Evolutionary conservation across 2,113 vertebrate genomes (phyloP).

Genomic region (Ictidomys tridecemlineatus): DNA sequence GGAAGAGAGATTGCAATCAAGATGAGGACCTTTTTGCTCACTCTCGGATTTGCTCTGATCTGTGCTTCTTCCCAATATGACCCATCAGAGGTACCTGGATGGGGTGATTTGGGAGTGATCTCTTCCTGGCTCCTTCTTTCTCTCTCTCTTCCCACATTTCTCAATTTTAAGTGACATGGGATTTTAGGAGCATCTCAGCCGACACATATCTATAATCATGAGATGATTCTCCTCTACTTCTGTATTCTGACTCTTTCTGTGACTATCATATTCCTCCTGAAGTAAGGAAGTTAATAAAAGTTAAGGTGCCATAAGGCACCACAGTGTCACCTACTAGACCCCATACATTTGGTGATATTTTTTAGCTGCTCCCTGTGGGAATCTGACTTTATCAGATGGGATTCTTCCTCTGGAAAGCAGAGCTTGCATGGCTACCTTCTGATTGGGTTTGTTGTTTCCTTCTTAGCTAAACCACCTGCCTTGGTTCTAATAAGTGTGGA

Average conservation of each 20-base stretch:
- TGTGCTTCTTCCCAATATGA: neutral
- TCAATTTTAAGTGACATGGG: neutral
- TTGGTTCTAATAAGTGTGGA: too few species aligned
- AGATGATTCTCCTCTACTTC: neutral
- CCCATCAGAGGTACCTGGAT: neutral
- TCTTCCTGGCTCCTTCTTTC: neutral
- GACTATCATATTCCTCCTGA: neutral
- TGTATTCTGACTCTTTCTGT: neutral
- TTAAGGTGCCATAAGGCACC: too few species aligned
- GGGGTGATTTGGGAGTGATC: neutral
- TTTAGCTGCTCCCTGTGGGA: neutral
- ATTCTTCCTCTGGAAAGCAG: too few species aligned
- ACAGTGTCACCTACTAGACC: neutral
- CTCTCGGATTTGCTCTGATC: neutral
- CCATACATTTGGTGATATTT: fast-evolving
- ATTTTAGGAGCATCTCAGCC: too few species aligned
- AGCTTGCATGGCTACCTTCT: too few species aligned
- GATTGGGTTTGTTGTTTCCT: too few species aligned
- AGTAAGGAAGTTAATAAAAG: too few species aligned
- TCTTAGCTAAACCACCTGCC: too few species aligned
- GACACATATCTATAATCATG: neutral
- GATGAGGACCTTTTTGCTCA: neutral
- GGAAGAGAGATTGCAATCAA: neutral
- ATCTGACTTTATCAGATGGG: too few species aligned
- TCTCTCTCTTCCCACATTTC: too few species aligned